Base-by-base conservation (phyloP, 2,888 invertebrate genomes). In the Microctonus hyperodae region DNA sequence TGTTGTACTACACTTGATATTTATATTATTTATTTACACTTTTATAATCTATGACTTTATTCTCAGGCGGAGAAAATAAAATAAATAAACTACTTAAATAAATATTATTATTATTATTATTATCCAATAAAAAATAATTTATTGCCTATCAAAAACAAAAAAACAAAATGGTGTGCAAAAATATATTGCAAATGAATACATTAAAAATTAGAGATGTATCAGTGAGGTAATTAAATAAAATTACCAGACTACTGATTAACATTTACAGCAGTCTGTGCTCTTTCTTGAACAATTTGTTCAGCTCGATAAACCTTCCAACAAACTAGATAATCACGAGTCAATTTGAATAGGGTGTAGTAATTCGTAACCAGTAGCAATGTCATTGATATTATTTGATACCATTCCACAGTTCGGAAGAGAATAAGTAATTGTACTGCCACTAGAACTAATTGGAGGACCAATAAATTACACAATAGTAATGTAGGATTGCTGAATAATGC, bases 351-450 rank as follows among this genome's bases (percentile, higher is more conserved):
- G 0, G 95, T 93, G 79, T 94, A 93, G 85, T 97, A 96, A 84
- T 97, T 97, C 71, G 94, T 93, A 79, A 96, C 91, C 37, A 97
- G 88, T 56, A 98, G 86, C 68, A 96, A 88, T 5, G 94, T 90
- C 76, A 96, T 88, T 1, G 97, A 93, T 56, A 97, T 83, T 69
- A 96, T 90, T 81, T 95, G 93, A 85, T 97, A 94, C 98, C 98
- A 98, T 75, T 96, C 93, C 44, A 90, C 88, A 16, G 92, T 91
- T 72, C 92, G 89, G 75, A 94, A 88, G 11, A 98, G 85, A 35
- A 95, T 86, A 62, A 91, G 88, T 67, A 98, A 86, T 84, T 97
- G 94, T 56, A 92, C 87, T 0, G 91, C 82, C 56, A 97, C 90
- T 28, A 93, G 85, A 0, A 88, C 84, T 1, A 90, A 83, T 76